These are phyloP conservation scores for Thelaira solivaga DNA, from an alignment of 2,888 invertebrate genomes.

Conservation along the genomic window DNA sequence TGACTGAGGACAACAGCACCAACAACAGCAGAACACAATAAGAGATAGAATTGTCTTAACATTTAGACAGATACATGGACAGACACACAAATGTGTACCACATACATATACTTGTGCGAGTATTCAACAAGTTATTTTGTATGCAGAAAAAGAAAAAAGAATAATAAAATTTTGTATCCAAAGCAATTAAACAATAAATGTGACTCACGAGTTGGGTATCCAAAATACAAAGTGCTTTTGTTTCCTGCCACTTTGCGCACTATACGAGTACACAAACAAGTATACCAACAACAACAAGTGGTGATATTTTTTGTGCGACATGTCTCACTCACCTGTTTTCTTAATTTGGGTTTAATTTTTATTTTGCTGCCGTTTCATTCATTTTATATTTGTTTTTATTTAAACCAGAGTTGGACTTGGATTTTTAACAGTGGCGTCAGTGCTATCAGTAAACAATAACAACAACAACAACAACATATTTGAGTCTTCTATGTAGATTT, in stretches of 20 bases:
- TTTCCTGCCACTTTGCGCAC: neutral
- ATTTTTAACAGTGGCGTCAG: constrained; percentile 56
- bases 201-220: constrained; percentile 54
- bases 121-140: no score
- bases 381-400: neutral
- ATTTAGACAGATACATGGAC: constrained; percentile 7
- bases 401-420: constrained; percentile 1
- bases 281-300: neutral
- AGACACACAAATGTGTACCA: neutral
- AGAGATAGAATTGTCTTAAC: constrained; percentile 30
- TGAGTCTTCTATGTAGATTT: constrained; percentile 6
- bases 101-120: no score
- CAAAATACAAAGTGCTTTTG: constrained; percentile 19
- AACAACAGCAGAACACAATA: neutral
- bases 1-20: constrained; percentile 38
- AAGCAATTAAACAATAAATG: constrained; percentile 18
- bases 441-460: constrained; percentile 34
- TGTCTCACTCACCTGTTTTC: constrained; percentile 56
- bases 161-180: constrained; percentile 17
- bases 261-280: constrained; percentile 12
- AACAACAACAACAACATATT: neutral
- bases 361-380: constrained; percentile 14
- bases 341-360: constrained; percentile 21
- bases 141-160: constrained; percentile 4
- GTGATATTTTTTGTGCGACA: neutral